Conservation (phyloP, 2,113 vertebrate genomes). For the Cryptoleucopteryx plumbea region DNA sequence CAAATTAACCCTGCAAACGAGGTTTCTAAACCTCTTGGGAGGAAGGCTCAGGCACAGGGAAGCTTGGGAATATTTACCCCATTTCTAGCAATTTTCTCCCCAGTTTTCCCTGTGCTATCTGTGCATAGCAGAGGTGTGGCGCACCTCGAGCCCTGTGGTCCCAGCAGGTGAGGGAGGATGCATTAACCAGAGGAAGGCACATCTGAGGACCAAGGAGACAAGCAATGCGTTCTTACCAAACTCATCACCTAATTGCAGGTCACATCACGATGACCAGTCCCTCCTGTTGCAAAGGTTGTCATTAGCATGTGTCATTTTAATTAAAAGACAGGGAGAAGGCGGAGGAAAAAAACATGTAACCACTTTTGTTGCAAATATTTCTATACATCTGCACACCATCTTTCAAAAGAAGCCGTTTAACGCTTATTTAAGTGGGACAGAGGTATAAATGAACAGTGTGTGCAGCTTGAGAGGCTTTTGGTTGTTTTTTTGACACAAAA, state of each 20-base stretch:
- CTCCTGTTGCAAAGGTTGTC: not conserved
- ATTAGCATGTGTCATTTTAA: conserved; percentile 1
- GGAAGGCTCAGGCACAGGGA: not conserved
- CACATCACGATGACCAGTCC: not conserved
- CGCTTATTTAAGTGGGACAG: not conserved
- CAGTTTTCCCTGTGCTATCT: rapidly evolving
- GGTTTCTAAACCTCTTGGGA: not conserved
- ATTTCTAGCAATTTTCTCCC: not conserved
- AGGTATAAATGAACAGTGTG: not conserved
- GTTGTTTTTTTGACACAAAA: not conserved
- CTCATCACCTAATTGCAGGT: not conserved
- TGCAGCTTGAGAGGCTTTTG: not conserved
- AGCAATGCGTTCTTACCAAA: not conserved
- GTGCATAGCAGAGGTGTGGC: not conserved
- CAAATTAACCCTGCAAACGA: not conserved
- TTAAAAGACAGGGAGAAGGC: not conserved
- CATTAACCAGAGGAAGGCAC: conserved; percentile 2
- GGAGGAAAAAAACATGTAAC: not conserved
- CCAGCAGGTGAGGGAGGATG: not conserved
- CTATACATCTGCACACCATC: not conserved
- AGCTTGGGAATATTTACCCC: not conserved
- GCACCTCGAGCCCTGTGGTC: not conserved
- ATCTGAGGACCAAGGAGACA: not conserved
- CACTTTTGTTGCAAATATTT: not conserved
- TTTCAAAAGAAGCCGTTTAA: not conserved